Evolutionary conservation across 2,888 invertebrate genomes (phyloP).

Genomic region (Pilophorus perplexus): DNA sequence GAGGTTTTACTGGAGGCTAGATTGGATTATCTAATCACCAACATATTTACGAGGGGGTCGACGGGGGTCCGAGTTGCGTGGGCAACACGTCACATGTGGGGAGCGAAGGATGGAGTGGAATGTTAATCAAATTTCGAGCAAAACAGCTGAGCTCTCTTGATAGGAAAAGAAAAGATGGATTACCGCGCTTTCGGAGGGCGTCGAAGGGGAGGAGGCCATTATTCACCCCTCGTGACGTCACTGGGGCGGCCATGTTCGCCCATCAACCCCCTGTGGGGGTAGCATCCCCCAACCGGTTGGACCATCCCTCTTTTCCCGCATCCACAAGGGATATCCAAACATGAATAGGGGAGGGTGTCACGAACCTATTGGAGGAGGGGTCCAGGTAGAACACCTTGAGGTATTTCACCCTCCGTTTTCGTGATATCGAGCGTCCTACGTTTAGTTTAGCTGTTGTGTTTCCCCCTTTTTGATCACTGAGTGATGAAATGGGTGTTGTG

Average conservation of each 20-base stretch:
- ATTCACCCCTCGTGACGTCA: slow-evolving; percentile 25
- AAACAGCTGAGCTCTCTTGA: slow-evolving; percentile 20
- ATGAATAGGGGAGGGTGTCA: too few relatives aligned
- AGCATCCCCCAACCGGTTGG: slow-evolving; percentile 1
- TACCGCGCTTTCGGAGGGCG: slow-evolving; percentile 3
- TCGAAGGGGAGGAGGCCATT: slow-evolving; percentile 12
- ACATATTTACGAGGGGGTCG: too few relatives aligned
- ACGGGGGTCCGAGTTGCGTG: too few relatives aligned
- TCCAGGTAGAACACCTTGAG: slow-evolving; percentile 21
- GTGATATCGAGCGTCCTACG: slow-evolving; percentile 3
- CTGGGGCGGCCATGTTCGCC: slow-evolving; percentile 29
- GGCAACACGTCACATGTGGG: not conserved
- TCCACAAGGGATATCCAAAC: too few relatives aligned
- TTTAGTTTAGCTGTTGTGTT: slow-evolving; percentile 13
- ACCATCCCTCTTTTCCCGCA: not conserved
- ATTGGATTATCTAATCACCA: too few relatives aligned
- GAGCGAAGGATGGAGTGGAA: not conserved
- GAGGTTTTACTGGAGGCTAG: too few relatives aligned
- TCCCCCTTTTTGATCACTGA: not conserved
- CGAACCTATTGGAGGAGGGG: too few relatives aligned
- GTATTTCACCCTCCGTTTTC: not conserved
- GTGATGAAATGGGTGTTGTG: slow-evolving; percentile 4
- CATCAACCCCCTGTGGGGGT: slow-evolving; percentile 25
- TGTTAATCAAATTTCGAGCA: slow-evolving; percentile 11
- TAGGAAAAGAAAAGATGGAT: slow-evolving; percentile 22